Conservation (phyloP, 2,797 vertebrate genomes). For the Cheracebus regulus region DNA sequence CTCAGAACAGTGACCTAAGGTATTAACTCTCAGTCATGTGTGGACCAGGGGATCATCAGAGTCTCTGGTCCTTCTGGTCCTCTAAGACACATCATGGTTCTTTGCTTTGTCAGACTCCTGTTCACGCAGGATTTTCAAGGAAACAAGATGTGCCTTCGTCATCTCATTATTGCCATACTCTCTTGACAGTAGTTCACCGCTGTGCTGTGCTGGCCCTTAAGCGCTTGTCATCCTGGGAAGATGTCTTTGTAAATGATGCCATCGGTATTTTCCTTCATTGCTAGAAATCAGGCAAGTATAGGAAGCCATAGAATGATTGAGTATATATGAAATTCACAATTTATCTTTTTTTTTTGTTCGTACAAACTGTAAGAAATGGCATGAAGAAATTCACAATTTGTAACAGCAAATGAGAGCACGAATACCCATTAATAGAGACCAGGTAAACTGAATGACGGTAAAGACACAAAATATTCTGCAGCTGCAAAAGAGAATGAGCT, state of each 20-base stretch:
- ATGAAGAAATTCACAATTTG: not conserved
- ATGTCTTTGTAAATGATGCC: not conserved
- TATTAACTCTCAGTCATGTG: not conserved
- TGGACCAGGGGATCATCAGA: not conserved
- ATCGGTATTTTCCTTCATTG: not conserved
- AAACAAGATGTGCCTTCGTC: constrained; percentile 26
- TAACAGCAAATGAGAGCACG: constrained; percentile 30
- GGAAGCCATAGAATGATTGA: not conserved
- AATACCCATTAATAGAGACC: not conserved
- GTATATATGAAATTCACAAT: not conserved
- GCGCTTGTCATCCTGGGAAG: not conserved
- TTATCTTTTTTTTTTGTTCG: too few relatives aligned
- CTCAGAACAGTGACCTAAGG: not conserved
- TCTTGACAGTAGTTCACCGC: not conserved
- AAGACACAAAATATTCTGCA: not conserved
- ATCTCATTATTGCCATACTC: not conserved
- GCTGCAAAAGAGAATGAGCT: constrained; percentile 13
- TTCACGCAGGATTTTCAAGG: not conserved
- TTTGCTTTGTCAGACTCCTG: constrained; percentile 10
- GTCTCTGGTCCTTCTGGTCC: not conserved
- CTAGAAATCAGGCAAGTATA: constrained; percentile 50
- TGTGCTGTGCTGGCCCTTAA: not conserved
- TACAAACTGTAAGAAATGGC: too few relatives aligned
- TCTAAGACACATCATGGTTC: not conserved
- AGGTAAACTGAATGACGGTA: not conserved